Conservation (phyloP, 1,140 invertebrate genomes). For the Laupala kohalensis region DNA sequence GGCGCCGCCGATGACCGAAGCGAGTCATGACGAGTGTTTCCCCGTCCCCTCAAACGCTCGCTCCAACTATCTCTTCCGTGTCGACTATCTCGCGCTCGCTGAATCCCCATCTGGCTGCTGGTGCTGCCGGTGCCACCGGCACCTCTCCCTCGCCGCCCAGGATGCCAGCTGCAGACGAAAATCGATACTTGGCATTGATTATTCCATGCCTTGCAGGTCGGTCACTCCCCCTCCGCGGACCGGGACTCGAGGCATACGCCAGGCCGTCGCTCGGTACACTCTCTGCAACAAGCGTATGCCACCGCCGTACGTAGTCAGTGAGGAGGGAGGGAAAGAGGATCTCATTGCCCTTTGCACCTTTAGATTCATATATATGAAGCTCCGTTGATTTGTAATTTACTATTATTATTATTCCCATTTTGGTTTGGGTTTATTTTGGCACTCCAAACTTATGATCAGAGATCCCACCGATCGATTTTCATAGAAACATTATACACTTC, state of each 20-base stretch:
- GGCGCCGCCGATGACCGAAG: too few species aligned
- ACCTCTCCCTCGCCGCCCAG: not conserved
- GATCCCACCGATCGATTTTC: too few species aligned
- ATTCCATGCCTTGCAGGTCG: not conserved
- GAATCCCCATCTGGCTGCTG: not conserved
- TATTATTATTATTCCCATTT: too few species aligned
- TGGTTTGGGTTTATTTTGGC: too few species aligned
- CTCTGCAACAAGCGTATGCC: not conserved
- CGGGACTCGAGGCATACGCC: not conserved
- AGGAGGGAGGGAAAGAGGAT: slow-evolving; percentile 29
- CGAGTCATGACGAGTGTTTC: too few species aligned
- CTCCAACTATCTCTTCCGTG: too few species aligned
- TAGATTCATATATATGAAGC: too few species aligned
- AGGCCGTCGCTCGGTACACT: not conserved
- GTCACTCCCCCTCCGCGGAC: not conserved
- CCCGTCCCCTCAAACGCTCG: too few species aligned
- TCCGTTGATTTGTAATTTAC: too few species aligned
- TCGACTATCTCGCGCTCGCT: not conserved
- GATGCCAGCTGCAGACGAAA: not conserved
- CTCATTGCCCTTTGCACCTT: too few species aligned
- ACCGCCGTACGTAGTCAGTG: slow-evolving; percentile 19
- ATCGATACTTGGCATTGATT: not conserved
- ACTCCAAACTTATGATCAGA: too few species aligned
- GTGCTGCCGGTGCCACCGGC: not conserved
- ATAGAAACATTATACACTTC: too few species aligned